Conservation (phyloP, 1,140 invertebrate genomes). For the Bombus cullumanus region DNA sequence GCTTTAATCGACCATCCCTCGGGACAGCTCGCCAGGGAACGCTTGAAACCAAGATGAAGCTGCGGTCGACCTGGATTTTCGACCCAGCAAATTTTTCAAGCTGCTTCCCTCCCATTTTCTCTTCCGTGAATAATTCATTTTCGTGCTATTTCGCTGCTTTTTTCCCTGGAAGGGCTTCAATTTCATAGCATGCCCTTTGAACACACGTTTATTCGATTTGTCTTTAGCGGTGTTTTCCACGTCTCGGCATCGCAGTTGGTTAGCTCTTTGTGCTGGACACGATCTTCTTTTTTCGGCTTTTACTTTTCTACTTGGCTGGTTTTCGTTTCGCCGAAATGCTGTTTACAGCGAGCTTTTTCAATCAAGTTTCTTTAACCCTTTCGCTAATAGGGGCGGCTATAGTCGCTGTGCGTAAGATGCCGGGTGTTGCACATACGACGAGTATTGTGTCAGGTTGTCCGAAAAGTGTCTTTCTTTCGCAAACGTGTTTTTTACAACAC, state of each 20-base stretch:
- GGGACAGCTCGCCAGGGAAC: neutral
- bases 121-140: conserved; percentile 1
- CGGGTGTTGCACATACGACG: too few relatives aligned
- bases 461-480: too few relatives aligned
- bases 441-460: too few relatives aligned
- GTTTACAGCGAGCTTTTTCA: neutral
- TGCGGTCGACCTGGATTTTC: conserved; percentile 30
- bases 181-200: neutral
- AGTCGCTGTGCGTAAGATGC: too few relatives aligned
- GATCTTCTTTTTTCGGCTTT: neutral
- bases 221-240: neutral
- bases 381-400: too few relatives aligned
- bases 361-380: too few relatives aligned
- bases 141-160: neutral
- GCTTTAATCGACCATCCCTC: conserved; percentile 39
- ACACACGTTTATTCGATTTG: neutral
- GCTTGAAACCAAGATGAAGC: conserved; percentile 24
- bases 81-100: neutral
- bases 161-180: neutral
- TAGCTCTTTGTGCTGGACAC: neutral
- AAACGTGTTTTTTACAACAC: too few relatives aligned
- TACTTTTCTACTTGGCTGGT: neutral
- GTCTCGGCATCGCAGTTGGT: neutral
- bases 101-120: neutral
- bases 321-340: neutral